Conservation (phyloP, 1,140 invertebrate species). For the Brachionus plicatilis region DNA sequence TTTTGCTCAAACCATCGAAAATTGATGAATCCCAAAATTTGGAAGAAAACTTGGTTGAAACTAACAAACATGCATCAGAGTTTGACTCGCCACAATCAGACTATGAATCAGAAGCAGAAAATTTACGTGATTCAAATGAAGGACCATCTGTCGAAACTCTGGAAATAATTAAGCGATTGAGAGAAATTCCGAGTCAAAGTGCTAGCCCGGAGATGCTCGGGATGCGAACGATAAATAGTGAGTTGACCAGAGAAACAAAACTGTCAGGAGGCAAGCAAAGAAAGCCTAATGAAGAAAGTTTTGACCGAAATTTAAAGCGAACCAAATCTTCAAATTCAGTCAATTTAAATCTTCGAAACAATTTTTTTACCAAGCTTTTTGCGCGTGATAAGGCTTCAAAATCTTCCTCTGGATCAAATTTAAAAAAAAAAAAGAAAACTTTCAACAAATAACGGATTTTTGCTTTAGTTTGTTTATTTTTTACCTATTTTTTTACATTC, state of each 20-base stretch:
- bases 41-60: neutral
- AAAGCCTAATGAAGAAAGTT: constrained; percentile 14
- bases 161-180: neutral
- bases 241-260: neutral
- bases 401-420: neutral
- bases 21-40: neutral
- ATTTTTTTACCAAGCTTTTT: neutral
- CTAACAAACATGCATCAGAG: neutral
- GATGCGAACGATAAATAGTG: neutral
- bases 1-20: neutral
- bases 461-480: neutral
- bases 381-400: neutral
- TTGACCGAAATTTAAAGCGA: neutral
- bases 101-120: neutral
- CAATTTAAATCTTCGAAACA: neutral
- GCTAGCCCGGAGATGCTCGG: neutral
- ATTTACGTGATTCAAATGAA: neutral
- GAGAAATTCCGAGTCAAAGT: neutral
- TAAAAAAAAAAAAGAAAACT: neutral
- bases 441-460: neutral
- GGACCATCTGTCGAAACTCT: neutral
- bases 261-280: constrained; percentile 1
- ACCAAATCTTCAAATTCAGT: neutral
- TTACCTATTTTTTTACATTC: neutral
- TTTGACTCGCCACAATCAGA: neutral